Evolutionary conservation across 2,797 vertebrate genomes (phyloP).

Genomic region (Aeoliscus strigatus): DNA sequence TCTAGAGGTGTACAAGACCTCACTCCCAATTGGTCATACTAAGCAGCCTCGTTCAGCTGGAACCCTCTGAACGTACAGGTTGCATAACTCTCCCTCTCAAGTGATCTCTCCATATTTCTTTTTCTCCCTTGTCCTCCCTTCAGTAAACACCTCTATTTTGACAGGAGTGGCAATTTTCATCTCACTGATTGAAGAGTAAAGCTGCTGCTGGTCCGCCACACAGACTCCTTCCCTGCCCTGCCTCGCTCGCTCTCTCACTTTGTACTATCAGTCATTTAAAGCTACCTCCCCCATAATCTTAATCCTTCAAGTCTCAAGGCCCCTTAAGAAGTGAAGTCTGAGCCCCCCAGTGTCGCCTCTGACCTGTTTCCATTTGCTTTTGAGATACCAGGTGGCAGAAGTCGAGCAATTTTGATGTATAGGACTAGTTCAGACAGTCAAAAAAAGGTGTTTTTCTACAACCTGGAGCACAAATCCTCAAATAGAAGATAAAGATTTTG

Average conservation of each 20-base stretch:
- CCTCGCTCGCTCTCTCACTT: slow-evolving; percentile 69
- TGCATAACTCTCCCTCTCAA: slow-evolving; percentile 69
- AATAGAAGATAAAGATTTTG: slow-evolving; percentile 34
- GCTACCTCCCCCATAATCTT: slow-evolving; percentile 67
- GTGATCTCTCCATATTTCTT: slow-evolving; percentile 50
- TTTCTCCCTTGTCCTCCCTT: slow-evolving; percentile 61
- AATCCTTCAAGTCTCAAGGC: slow-evolving; percentile 68
- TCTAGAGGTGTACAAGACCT: slow-evolving; percentile 14
- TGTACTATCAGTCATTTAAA: slow-evolving; percentile 72
- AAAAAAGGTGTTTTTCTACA: slow-evolving; percentile 18
- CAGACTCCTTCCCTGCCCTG: slow-evolving; percentile 73
- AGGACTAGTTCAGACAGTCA: slow-evolving; percentile 13
- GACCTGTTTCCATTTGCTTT: slow-evolving; percentile 38
- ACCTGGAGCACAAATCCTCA: slow-evolving; percentile 26
- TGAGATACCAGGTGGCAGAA: slow-evolving; percentile 20
- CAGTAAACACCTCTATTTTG: slow-evolving; percentile 76
- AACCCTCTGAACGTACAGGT: slow-evolving; percentile 45
- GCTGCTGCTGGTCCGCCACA: slow-evolving; percentile 72
- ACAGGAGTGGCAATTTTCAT: slow-evolving; percentile 77
- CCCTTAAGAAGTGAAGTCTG: slow-evolving; percentile 47
- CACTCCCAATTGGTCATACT: slow-evolving; percentile 29
- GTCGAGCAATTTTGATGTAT: slow-evolving; percentile 15
- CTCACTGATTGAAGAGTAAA: slow-evolving; percentile 78
- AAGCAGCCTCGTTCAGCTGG: slow-evolving; percentile 22
- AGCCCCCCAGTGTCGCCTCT: slow-evolving; percentile 45